Evolutionary conservation across 2,888 invertebrate genomes (phyloP).

Genomic region (Galeopsomyia nigrocyanea): DNA sequence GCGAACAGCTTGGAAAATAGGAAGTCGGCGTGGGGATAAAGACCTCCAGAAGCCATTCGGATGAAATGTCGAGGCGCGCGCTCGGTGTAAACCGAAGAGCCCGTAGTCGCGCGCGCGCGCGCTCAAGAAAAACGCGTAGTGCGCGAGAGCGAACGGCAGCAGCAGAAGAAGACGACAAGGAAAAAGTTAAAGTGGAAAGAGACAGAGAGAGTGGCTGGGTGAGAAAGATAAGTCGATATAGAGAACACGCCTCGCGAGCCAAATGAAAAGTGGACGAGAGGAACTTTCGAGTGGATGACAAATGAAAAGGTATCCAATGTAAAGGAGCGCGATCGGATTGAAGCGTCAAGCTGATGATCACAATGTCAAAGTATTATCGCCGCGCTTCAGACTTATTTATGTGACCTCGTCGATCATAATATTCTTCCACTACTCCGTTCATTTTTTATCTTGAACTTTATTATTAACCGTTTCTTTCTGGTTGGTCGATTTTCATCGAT

Average conservation of each 20-base stretch:
- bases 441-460: no score
- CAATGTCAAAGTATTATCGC: no score
- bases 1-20: conserved; percentile 27
- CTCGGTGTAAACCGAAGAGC: neutral
- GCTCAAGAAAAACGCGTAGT: neutral
- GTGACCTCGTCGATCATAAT: no score
- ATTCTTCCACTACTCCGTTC: no score
- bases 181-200: conserved; percentile 7
- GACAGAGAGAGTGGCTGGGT: conserved; percentile 51
- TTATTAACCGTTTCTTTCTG: no score
- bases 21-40: conserved; percentile 7
- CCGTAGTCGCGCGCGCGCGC: neutral
- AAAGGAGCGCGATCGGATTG: no score
- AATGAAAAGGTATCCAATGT: no score
- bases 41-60: conserved; percentile 25
- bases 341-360: no score
- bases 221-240: conserved; percentile 11
- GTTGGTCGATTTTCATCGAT: no score
- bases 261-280: no score
- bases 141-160: conserved; percentile 13
- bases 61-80: conserved; percentile 11
- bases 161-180: neutral
- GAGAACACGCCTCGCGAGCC: neutral
- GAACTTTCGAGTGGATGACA: neutral
- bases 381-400: neutral